Base-by-base conservation (phyloP, 2,888 invertebrate genomes). In the Cryptophagus acutangulus region DNA sequence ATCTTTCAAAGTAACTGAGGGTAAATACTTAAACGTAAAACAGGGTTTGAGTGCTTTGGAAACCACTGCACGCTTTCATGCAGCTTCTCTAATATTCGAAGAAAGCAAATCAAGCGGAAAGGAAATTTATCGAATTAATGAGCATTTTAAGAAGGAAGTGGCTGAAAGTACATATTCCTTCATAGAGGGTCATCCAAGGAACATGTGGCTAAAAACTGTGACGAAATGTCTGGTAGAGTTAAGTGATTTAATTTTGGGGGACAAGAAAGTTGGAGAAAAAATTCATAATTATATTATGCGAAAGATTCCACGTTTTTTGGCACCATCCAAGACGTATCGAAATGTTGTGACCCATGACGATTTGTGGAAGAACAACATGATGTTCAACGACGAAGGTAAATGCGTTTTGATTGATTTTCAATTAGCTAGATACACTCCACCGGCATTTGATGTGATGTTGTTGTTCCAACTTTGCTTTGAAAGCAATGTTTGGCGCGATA, bases 381-480 rank as follows among this genome's bases (percentile, higher is more conserved):
- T 81, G 68, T 80, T 80, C 51, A 71, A 54, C 38, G 60, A 65
- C 12, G 53, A 67, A 18, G 63, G 67, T 0, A 59, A 58, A 18
- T 81, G 82, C 49, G 59, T 79, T 20, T 59, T 86, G 6, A 76
- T 87, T 2, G 86, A 86, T 62, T 86, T 79, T 55, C 85, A 85
- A 65, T 70, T 82, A 35, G 69, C 76, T 0, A 72, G 80, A 16
- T 84, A 79, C 58, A 75, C 76, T 8, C 82, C 84, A 0, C 78
- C 81, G 0, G 75, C 77, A 16, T 70, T 78, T 20, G 85, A 86
- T 52, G 67, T 81, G n/a, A n/a, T n/a, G n/a, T n/a, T n/a, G n/a
- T n/a, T n/a, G n/a, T n/a, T n/a, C n/a, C n/a, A n/a, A n/a, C n/a
- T n/a, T n/a, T n/a, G n/a, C n/a, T n/a, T n/a, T n/a, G n/a, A n/a